Percentiles rank a stretch among this genome's conserved stretches.
These are phyloP conservation scores for Lasiommata megera DNA, from an alignment of 2,888 invertebrate genomes.

Conservation along the genomic window DNA sequence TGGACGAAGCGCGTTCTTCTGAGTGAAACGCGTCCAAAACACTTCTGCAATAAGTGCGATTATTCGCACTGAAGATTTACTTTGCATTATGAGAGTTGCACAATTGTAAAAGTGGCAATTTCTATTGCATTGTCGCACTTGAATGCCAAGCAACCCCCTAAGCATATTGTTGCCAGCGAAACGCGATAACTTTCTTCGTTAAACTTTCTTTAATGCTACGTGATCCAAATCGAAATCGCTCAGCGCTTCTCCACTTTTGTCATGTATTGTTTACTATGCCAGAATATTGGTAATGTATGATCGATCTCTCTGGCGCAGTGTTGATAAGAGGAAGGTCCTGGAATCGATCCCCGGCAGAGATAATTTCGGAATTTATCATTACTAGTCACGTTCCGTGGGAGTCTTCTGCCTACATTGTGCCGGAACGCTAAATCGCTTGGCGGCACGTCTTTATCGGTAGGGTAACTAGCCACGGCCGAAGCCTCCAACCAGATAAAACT, in stretches of 20 bases:
- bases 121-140: conserved; percentile 33
- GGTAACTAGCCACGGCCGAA: no score
- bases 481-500: no score
- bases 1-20: not conserved
- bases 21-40: not conserved
- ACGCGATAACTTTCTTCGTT: conserved; percentile 27
- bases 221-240: conserved; percentile 34
- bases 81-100: not conserved
- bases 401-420: no score
- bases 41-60: not conserved
- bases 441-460: no score
- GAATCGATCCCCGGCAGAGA: no score
- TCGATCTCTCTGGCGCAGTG: no score
- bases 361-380: no score
- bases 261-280: conserved; percentile 4
- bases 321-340: no score
- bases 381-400: no score
- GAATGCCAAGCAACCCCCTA: conserved; percentile 45
- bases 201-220: conserved; percentile 45
- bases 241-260: not conserved
- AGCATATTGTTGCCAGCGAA: conserved; percentile 43
- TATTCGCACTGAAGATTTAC: not conserved
- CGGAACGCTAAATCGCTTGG: no score
- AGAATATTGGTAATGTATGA: not conserved
- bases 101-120: conserved; percentile 19